Conservation (phyloP, 2,797 vertebrate genomes). For the Loriculus beryllinus region DNA sequence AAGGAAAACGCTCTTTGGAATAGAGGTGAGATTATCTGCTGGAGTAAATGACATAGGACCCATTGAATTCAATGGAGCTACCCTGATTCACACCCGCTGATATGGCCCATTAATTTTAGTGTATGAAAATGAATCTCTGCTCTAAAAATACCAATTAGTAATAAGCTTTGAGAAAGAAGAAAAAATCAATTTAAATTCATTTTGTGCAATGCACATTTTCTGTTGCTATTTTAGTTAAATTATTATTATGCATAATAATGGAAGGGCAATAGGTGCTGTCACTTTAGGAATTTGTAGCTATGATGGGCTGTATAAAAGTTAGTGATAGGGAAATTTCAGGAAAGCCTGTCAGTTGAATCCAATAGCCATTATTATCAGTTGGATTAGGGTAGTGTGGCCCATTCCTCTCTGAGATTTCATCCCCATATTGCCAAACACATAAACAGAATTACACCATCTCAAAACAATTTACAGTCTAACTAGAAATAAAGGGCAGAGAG, state of each 20-base stretch:
- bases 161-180: constrained; percentile 50
- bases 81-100: constrained; percentile 36
- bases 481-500: neutral
- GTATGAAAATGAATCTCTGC: constrained; percentile 63
- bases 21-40: constrained; percentile 36
- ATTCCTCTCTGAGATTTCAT: neutral
- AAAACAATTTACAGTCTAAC: neutral
- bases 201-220: constrained; percentile 54
- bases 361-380: neutral
- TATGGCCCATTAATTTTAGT: constrained; percentile 70
- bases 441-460: neutral
- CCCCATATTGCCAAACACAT: neutral
- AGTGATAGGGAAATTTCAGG: constrained; percentile 33
- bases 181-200: constrained; percentile 69
- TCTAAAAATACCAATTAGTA: constrained; percentile 70
- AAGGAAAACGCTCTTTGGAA: constrained; percentile 10
- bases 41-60: constrained; percentile 39
- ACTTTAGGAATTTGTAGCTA: constrained; percentile 27
- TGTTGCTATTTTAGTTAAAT: constrained; percentile 64
- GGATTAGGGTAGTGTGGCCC: neutral
- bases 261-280: constrained; percentile 56
- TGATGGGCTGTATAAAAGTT: constrained; percentile 23
- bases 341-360: neutral
- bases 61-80: neutral
- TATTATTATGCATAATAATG: constrained; percentile 59